Conservation (phyloP, 2,888 invertebrate genomes). For the Allygus modestus region DNA sequence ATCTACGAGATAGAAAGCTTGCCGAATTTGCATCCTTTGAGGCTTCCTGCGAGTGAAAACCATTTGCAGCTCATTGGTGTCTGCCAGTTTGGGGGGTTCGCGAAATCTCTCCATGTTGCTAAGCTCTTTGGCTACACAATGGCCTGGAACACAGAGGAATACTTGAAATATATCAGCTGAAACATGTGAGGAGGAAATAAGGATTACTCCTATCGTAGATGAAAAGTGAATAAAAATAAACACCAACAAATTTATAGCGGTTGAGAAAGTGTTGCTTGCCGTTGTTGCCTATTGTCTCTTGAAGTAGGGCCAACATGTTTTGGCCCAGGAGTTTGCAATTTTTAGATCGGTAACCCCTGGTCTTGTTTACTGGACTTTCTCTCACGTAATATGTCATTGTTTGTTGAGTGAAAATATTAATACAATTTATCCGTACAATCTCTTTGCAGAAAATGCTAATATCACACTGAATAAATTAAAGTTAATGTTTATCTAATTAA, state of each 20-base stretch:
- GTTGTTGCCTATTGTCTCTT: not conserved
- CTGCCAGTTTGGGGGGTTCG: constrained; percentile 53
- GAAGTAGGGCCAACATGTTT: not conserved
- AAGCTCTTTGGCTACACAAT: constrained; percentile 41
- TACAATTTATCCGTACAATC: too few relatives aligned
- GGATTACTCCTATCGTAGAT: not conserved
- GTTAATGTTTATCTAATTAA: too few relatives aligned
- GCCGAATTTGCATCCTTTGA: constrained; percentile 73
- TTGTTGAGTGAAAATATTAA: not conserved
- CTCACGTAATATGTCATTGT: not conserved
- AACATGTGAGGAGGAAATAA: too few relatives aligned
- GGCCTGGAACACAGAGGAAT: constrained; percentile 17
- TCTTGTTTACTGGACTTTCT: not conserved
- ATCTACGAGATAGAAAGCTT: constrained; percentile 75
- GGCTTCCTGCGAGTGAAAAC: constrained; percentile 71
- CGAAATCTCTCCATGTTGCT: constrained; percentile 43
- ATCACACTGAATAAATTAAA: too few relatives aligned
- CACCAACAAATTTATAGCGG: too few relatives aligned
- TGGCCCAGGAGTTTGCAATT: not conserved
- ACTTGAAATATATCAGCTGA: not conserved
- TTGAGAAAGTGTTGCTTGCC: not conserved
- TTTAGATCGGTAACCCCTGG: not conserved
- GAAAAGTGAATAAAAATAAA: not conserved
- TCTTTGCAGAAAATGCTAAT: too few relatives aligned
- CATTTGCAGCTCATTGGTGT: constrained; percentile 77